These are phyloP conservation scores for Diprion similis DNA, from an alignment of 1,140 invertebrate genomes.

Conservation along the genomic window DNA sequence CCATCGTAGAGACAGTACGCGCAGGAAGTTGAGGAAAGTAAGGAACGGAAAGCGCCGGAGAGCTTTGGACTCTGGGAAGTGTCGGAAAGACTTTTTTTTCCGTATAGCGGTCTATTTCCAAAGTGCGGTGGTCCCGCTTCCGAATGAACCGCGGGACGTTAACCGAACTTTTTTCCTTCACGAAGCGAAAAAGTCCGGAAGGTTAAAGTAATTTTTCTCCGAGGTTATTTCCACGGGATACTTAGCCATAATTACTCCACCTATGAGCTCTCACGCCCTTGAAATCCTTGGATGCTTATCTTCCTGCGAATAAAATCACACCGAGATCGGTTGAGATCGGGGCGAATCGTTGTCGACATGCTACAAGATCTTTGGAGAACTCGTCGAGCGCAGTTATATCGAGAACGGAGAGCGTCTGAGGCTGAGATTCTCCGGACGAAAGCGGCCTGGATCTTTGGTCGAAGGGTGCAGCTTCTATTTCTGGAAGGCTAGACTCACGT, in stretches of 20 bases:
- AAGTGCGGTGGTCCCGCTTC: background rate
- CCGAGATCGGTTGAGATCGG: too few relatives aligned
- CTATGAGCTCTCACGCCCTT: too few relatives aligned
- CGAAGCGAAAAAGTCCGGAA: constrained; percentile 1
- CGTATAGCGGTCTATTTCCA: background rate
- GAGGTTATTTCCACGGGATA: background rate
- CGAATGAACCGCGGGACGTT: too few relatives aligned
- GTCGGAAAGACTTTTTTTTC: background rate
- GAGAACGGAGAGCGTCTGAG: background rate
- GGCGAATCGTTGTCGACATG: too few relatives aligned
- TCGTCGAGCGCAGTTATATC: too few relatives aligned
- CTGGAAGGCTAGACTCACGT: constrained; percentile 4
- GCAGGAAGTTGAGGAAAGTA: background rate
- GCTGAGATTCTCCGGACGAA: background rate
- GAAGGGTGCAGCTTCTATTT: constrained; percentile 7
- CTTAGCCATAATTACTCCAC: background rate
- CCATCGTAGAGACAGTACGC: too few relatives aligned
- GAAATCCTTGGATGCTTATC: too few relatives aligned
- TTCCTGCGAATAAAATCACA: too few relatives aligned
- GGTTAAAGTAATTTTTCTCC: background rate
- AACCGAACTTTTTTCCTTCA: background rate
- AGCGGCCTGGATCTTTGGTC: background rate
- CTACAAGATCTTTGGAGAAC: too few relatives aligned
- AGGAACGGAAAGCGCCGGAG: background rate
- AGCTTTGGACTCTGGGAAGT: background rate